phyloP scores from a whole-genome alignment of 2,888 invertebrate species.

The Luperina testacea region DNA sequence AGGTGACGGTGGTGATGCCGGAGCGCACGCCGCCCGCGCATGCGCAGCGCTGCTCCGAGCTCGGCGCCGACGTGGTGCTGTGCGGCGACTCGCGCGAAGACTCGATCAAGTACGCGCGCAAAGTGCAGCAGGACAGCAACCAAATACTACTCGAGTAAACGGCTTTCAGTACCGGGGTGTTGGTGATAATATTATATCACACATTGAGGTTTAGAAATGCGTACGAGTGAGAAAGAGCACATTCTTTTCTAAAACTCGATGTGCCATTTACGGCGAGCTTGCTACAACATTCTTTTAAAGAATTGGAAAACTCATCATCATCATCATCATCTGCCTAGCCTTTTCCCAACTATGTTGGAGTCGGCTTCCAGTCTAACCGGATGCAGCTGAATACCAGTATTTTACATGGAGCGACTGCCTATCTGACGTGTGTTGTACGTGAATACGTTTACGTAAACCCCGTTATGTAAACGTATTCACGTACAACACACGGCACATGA shows the following conservation, averaged over 20 bases:
- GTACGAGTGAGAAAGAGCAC: background rate
- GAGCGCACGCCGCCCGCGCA: slow-evolving; percentile 79
- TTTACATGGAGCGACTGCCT: no score
- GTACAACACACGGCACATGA: no score
- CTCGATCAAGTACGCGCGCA: slow-evolving; percentile 76
- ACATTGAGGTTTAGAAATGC: background rate
- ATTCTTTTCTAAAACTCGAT: background rate
- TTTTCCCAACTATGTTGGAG: no score
- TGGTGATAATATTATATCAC: background rate
- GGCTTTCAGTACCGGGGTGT: background rate
- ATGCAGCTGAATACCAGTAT: no score
- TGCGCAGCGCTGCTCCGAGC: slow-evolving; percentile 84
- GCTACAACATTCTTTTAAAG: background rate
- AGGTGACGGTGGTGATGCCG: slow-evolving; percentile 87
- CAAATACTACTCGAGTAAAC: slow-evolving; percentile 76
- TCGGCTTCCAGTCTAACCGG: no score
- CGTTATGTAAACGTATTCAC: no score
- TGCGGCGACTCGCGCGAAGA: slow-evolving; percentile 80
- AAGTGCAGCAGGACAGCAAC: slow-evolving; percentile 74
- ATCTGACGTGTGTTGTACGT: no score
- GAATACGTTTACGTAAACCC: no score
- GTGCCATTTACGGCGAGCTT: no score
- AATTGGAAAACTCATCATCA: background rate
- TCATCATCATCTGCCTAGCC: no score
- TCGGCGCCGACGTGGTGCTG: slow-evolving; percentile 83